Percentiles rank a stretch among this genome's conserved stretches.
Conservation (phyloP, 2,888 invertebrate species). For the Brachyptera putata region DNA sequence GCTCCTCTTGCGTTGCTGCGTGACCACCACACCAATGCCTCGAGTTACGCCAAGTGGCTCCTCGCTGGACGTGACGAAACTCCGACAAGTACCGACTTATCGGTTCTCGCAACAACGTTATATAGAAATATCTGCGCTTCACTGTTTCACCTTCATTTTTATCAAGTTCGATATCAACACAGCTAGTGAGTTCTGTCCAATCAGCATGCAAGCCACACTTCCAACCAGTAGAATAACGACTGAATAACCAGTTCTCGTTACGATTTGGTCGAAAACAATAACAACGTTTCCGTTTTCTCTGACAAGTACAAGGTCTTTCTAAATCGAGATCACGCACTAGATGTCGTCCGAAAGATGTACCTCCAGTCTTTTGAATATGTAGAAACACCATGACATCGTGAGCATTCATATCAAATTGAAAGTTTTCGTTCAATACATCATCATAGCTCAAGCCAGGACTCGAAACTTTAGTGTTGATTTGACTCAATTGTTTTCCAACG, state of each 20-base stretch:
- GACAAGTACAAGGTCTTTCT: constrained; percentile 91
- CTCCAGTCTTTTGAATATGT: constrained; percentile 99
- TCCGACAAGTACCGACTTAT: constrained; percentile 92
- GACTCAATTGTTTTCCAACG: constrained; percentile 49
- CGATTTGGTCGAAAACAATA: constrained; percentile 89
- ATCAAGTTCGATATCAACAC: constrained; percentile 88
- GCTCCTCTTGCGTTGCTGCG: constrained; percentile 71
- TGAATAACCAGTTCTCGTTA: constrained; percentile 96
- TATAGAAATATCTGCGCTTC: constrained; percentile 81
- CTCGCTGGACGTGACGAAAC: constrained; percentile 93
- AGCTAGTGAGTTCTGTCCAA: constrained; percentile 93
- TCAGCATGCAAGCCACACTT: constrained; percentile 97
- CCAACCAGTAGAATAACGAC: constrained; percentile 96
- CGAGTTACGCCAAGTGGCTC: constrained; percentile 91
- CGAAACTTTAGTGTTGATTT: constrained; percentile 37
- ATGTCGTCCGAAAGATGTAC: constrained; percentile 95
- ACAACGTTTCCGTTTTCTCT: constrained; percentile 80
- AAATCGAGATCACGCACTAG: constrained; percentile 87
- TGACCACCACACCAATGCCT: constrained; percentile 62
- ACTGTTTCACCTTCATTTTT: constrained; percentile 75
- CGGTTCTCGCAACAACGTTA: constrained; percentile 91
- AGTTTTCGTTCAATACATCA: constrained; percentile 80
- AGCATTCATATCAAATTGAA: constrained; percentile 84
- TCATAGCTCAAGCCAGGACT: constrained; percentile 70
- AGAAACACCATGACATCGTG: constrained; percentile 97